phyloP scores from a whole-genome alignment of 2,797 vertebrate species.

The Helostoma temminkii region DNA sequence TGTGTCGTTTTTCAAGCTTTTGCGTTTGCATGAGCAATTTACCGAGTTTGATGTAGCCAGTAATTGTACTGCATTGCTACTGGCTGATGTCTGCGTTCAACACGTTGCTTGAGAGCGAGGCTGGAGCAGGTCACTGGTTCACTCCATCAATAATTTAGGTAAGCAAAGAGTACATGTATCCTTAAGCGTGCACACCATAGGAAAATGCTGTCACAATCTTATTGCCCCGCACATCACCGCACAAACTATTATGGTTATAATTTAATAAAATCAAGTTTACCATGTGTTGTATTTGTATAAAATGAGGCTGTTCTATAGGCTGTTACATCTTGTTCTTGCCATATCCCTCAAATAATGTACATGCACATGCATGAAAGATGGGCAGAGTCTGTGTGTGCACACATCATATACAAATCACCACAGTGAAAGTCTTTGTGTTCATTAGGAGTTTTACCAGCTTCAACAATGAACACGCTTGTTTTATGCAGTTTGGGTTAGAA shows the following conservation, averaged over 20 bases:
- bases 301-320: no score
- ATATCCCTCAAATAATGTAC: not conserved
- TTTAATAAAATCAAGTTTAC: not conserved
- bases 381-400: not conserved
- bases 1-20: constrained; percentile 29
- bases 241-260: no score
- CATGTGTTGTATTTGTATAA: not conserved
- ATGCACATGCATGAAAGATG: not conserved
- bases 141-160: constrained; percentile 73
- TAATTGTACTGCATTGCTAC: not conserved
- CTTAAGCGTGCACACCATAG: constrained; percentile 1
- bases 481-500: constrained; percentile 39
- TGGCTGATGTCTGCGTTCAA: constrained; percentile 75
- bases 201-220: not conserved
- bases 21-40: constrained; percentile 3
- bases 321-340: not conserved
- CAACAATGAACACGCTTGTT: not conserved
- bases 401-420: not conserved
- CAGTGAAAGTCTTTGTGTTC: not conserved
- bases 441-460: not conserved
- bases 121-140: constrained; percentile 71
- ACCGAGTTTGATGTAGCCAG: constrained; percentile 1
- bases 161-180: constrained; percentile 51
- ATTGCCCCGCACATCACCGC: not conserved
- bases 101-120: constrained; percentile 78